These are phyloP conservation scores for Meloidogyne hapla DNA, from an alignment of 1,140 invertebrate species.

Conservation along the genomic window DNA sequence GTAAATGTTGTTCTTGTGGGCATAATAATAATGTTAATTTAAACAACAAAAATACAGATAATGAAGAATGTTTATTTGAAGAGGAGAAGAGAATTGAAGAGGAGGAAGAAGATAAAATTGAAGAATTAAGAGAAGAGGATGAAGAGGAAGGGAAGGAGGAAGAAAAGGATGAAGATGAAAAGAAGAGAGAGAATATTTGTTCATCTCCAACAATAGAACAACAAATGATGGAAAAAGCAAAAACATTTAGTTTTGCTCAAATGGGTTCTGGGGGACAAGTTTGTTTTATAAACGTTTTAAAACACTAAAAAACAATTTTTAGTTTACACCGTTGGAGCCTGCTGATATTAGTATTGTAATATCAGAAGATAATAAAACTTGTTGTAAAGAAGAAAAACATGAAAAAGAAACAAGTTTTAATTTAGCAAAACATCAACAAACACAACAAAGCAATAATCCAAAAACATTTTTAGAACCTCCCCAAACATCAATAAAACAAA, in stretches of 20 bases:
- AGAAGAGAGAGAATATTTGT: background rate
- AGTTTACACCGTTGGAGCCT: background rate
- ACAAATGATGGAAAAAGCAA: background rate
- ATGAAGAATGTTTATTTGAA: background rate
- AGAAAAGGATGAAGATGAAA: background rate
- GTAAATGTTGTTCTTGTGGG: constrained; percentile 1
- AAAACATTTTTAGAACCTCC: constrained; percentile 1
- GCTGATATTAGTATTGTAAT: constrained; percentile 1
- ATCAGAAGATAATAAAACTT: background rate
- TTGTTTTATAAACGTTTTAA: background rate
- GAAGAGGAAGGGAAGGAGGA: background rate
- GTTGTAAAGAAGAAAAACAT: background rate
- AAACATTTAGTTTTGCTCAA: constrained; percentile 56
- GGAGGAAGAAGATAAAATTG: background rate
- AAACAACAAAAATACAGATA: background rate
- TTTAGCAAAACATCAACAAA: background rate
- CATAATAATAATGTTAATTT: background rate
- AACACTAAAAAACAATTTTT: background rate
- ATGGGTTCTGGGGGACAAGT: constrained; percentile 57
- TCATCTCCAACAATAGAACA: no score
- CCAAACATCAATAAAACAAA: background rate
- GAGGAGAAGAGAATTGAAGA: background rate
- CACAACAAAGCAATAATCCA: background rate
- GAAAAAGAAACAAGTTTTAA: background rate
- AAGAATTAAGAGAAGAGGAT: background rate